Conservation (phyloP, 2,797 vertebrate species). For the Manis pentadactyla region DNA sequence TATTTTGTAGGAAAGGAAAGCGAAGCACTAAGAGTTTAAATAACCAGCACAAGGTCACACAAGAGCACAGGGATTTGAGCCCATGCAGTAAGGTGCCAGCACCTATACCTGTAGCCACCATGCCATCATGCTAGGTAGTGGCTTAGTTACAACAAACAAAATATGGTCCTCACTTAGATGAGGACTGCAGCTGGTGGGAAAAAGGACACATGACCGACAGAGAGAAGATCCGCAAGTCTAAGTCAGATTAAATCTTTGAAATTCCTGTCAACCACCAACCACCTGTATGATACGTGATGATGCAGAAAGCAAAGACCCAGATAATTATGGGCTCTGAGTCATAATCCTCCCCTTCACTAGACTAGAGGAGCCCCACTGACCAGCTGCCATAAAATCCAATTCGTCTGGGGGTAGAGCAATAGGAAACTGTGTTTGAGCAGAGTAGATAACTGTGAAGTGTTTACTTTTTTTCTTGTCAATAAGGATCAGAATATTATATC, state of each 20-base stretch:
- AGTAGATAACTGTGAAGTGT: neutral
- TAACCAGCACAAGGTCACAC: neutral
- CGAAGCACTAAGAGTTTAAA: neutral
- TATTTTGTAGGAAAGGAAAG: conserved; percentile 10
- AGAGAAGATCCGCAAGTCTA: neutral
- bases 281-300: neutral
- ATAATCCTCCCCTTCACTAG: neutral
- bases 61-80: neutral
- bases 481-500: conserved; percentile 42
- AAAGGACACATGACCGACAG: neutral
- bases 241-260: neutral
- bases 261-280: neutral
- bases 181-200: neutral
- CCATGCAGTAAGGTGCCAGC: neutral
- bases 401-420: neutral
- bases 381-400: neutral
- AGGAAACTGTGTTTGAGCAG: neutral
- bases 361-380: neutral
- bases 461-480: conserved; percentile 40
- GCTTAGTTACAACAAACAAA: neutral
- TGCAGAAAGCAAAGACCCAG: neutral
- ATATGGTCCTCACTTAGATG: neutral
- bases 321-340: neutral
- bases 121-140: neutral
- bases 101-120: neutral